Base-by-base conservation (phyloP, 1,140 invertebrate genomes). In the Anastatus disparis region DNA sequence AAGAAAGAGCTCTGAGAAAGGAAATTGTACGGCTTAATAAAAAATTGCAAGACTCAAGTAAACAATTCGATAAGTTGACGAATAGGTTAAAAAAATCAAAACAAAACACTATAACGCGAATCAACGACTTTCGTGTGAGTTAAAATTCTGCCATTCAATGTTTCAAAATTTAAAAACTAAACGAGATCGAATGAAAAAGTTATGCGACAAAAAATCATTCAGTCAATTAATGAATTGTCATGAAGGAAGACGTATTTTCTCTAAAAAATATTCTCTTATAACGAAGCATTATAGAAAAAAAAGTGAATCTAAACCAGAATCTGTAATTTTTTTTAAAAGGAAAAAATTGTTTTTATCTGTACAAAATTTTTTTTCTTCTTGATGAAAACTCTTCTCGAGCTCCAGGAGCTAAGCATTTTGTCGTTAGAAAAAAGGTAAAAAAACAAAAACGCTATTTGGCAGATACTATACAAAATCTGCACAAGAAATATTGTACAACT, bases 391-490 rank as follows among this genome's bases (percentile, higher is more conserved):
- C 70, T 17, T 31, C 62, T 24, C 46, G 61, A 35, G 64, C 53
- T 67, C 76, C 78, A 13, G 76, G 77, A 3, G 42, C 70, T 76
- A 71, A 72, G 44, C 76, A 79, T 62, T 59, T 31, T 42, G 72
- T 81, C 42, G 72, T 72, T 31, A 76, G 62, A 61, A 75, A 75
- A n/a, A 74, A 77, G 38, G 52, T 65, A 50, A 73, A 69, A 20
- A 74, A 73, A 9, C 62, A 74, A 68, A 78, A 78, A 70, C 40
- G 73, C 27, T 72, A 62, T 68, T 75, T 81, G 50, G 50, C 52
- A 27, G 72, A 75, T 55, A 72, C 71, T 15, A 3, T 80, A 22
- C 65, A 74, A 22, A 72, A 75, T 66, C 75, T 81, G 42, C 72
- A 78, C 58, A 48, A 44, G 64, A 76, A 74, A 38, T 76, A 61